phyloP scores from a whole-genome alignment of 2,797 vertebrate species.

The Lacerta agilis region DNA sequence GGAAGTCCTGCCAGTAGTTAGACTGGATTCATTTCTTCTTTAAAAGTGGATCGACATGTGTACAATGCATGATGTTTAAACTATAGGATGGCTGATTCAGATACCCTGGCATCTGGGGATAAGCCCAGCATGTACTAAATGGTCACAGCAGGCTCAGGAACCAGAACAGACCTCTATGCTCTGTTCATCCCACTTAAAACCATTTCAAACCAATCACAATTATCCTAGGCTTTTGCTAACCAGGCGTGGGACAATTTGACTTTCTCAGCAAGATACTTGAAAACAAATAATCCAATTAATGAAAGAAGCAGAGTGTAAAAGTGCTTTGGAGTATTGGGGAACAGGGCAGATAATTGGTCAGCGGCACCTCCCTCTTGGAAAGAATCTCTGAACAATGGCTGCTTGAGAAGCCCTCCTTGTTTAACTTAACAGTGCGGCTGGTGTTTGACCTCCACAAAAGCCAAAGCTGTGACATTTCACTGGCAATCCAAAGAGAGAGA shows the following conservation, averaged over 20 bases:
- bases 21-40: neutral
- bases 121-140: slow-evolving; percentile 41
- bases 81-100: slow-evolving; percentile 8
- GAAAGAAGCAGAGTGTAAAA: slow-evolving; percentile 63
- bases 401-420: slow-evolving; percentile 40
- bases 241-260: slow-evolving; percentile 40
- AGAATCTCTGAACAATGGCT: slow-evolving; percentile 7
- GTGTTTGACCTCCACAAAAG: neutral
- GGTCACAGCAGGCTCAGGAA: slow-evolving; percentile 10
- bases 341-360: slow-evolving; percentile 42
- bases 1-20: neutral
- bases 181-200: slow-evolving; percentile 8
- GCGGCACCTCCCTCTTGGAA: neutral
- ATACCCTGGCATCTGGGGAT: slow-evolving; percentile 25
- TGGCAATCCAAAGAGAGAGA: slow-evolving; percentile 15
- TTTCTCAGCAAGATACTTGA: slow-evolving; percentile 59
- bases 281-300: slow-evolving; percentile 68
- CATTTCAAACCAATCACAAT: slow-evolving; percentile 42
- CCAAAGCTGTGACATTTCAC: slow-evolving; percentile 23
- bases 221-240: slow-evolving; percentile 62
- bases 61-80: fast-evolving
- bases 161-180: slow-evolving; percentile 16
- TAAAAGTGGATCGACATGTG: fast-evolving
- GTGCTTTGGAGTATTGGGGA: slow-evolving; percentile 48
- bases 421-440: slow-evolving; percentile 29